Conservation (phyloP, 2,113 vertebrate genomes). For the Poicephalus meyeri region DNA sequence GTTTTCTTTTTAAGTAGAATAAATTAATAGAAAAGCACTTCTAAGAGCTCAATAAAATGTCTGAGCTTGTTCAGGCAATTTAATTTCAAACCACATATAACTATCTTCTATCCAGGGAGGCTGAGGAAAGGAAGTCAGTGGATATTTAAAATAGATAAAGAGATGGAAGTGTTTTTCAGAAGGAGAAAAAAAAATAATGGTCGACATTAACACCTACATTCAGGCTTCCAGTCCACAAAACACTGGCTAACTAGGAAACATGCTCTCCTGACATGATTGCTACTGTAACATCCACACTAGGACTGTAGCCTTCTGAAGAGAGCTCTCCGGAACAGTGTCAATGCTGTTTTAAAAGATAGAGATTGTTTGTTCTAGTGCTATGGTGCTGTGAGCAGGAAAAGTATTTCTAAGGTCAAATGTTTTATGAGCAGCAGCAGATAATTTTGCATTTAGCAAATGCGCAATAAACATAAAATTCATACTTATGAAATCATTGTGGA, state of each 20-base stretch:
- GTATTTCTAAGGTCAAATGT: constrained; percentile 1
- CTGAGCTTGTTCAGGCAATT: background rate
- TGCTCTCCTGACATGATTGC: background rate
- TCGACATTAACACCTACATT: background rate
- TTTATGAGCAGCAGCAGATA: constrained; percentile 15
- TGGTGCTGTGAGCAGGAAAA: background rate
- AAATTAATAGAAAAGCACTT: background rate
- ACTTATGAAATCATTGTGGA: background rate
- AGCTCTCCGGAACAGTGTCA: background rate
- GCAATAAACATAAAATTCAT: constrained; percentile 35
- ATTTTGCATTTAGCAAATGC: constrained; percentile 35
- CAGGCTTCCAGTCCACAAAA: background rate
- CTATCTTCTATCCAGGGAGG: background rate
- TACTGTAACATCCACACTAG: background rate
- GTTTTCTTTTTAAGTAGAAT: background rate
- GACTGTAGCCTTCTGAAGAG: background rate
- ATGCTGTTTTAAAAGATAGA: background rate
- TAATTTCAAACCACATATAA: background rate
- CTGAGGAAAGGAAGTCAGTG: background rate
- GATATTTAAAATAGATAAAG: background rate
- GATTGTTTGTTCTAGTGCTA: background rate
- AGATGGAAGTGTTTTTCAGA: background rate
- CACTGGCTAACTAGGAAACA: background rate
- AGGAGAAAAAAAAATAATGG: background rate
- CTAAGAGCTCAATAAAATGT: background rate